These are phyloP conservation scores for Drosophila peninsularis DNA, from an alignment of 2,888 invertebrate genomes.

Conservation along the genomic window DNA sequence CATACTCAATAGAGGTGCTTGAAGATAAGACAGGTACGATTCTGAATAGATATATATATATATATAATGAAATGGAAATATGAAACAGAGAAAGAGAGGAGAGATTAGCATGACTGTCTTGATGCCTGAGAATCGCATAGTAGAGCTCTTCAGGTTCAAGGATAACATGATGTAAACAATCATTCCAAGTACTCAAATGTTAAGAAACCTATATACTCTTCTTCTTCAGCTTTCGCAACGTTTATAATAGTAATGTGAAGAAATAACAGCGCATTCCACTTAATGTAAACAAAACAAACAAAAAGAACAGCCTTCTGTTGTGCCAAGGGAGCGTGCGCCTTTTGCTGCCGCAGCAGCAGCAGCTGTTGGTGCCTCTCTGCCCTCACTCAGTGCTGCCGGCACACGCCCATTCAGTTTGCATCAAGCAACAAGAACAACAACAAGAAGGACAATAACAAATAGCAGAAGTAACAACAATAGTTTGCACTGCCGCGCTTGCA, in stretches of 20 bases:
- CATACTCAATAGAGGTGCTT: background rate
- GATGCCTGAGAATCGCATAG: background rate
- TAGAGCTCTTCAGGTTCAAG: background rate
- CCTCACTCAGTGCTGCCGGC: conserved; percentile 1
- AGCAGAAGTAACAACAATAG: conserved; percentile 33
- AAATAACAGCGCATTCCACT: conserved; percentile 39
- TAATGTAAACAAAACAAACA: conserved; percentile 50
- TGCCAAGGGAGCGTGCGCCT: conserved; percentile 30
- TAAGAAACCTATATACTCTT: background rate
- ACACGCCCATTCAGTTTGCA: conserved; percentile 36
- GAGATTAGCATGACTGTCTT: no score
- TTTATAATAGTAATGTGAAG: conserved; percentile 15
- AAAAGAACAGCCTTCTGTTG: conserved; percentile 4
- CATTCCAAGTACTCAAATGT: background rate
- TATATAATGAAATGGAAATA: no score
- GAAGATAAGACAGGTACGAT: background rate
- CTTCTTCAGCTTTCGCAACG: conserved; percentile 10
- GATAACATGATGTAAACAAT: background rate
- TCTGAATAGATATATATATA: background rate
- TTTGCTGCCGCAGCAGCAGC: conserved; percentile 32
- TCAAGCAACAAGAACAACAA: conserved; percentile 22
- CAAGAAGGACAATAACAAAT: conserved; percentile 13
- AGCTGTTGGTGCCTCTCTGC: conserved; percentile 1
- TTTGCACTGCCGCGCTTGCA: conserved; percentile 35
- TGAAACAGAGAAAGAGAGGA: no score